Evolutionary conservation across 1,140 invertebrate species (phyloP), one percentile per base, ranked within the genome.

Genomic region (Stegodyphus mimosarum): DNA sequence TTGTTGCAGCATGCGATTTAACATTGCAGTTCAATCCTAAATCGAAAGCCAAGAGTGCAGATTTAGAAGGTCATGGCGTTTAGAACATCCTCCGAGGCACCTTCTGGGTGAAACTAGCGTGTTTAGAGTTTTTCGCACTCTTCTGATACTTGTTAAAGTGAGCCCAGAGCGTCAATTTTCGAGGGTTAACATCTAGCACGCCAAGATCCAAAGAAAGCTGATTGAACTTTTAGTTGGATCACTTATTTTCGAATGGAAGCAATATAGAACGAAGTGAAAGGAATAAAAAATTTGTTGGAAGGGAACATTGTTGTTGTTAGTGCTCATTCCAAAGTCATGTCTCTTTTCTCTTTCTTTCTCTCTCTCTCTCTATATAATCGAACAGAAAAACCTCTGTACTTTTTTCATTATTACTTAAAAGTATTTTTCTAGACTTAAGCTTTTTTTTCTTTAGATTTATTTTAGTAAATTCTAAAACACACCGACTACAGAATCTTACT

Each of bases 81-180:
- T 83, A 83, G 80, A 74, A 64, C 17, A 17, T 18, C n/a, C n/a
- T 7, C 17, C 17, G 17, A 67, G 7, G 64, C 7, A 71, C 55
- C 55, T 83, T 83, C 67, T 73, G 6, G 69, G 48, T 7, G 15
- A 18, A 18, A 69, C 53, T 7, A 18, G 7, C 53, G 50, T 17
- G 49, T 66, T 50, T 64, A 48, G 55, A 73, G 55, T 74, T 83
- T 80, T 83, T 73, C 50, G 50, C 52, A 53, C 50, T 73, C n/a
- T 73, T 18, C 71, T 83, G 60, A 67, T 74, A 60, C 67, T 73
- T 74, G 80, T 74, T 83, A 66, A 74, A 83, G 70, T 74, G 71
- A 83, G 71, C 80, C 80, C 80, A 51, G 60, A 83, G 80, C 80
- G 80, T 55, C 80, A 83, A 83, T 83, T 83, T 83, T 74, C 60